These are phyloP conservation scores for Nyleta sp. DNA, from an alignment of 2,888 invertebrate genomes.

Conservation along the genomic window DNA sequence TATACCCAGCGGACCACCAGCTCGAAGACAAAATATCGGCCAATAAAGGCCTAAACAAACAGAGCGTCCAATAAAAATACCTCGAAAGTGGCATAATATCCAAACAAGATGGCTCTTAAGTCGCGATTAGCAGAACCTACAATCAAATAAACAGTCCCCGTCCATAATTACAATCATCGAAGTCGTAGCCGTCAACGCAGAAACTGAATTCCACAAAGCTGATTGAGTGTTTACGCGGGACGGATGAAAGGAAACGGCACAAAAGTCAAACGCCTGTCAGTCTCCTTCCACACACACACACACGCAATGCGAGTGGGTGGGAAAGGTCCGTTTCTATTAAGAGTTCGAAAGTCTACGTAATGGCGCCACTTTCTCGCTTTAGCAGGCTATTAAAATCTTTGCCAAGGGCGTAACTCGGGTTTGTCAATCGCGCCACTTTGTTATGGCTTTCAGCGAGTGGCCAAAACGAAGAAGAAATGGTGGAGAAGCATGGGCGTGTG, in stretches of 20 bases:
- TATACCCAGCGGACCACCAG: background rate
- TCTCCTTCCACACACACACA: background rate
- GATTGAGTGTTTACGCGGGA: slow-evolving; percentile 44
- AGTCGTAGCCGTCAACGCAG: slow-evolving; percentile 8
- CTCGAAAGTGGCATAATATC: slow-evolving; percentile 9
- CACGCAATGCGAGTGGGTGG: slow-evolving; percentile 43
- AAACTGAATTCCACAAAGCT: slow-evolving; percentile 37
- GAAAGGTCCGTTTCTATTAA: slow-evolving; percentile 54
- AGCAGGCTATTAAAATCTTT: slow-evolving; percentile 58
- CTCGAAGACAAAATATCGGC: background rate
- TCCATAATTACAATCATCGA: slow-evolving; percentile 29
- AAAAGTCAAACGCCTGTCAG: slow-evolving; percentile 40
- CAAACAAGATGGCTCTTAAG: slow-evolving; percentile 10
- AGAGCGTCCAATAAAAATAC: too few relatives aligned
- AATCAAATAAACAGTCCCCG: slow-evolving; percentile 16
- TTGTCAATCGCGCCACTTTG: too few relatives aligned
- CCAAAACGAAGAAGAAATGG: too few relatives aligned
- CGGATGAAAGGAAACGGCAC: slow-evolving; percentile 37
- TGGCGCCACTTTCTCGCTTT: slow-evolving; percentile 59
- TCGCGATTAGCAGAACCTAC: slow-evolving; percentile 10
- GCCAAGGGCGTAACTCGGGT: slow-evolving; percentile 46
- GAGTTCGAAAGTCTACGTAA: slow-evolving; percentile 58
- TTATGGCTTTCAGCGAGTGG: too few relatives aligned
- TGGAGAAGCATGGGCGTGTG: too few relatives aligned
- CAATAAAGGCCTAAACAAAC: slow-evolving; percentile 7